Base-by-base conservation (phyloP, 2,113 vertebrate species). In the Protobothrops flavoviridis region DNA sequence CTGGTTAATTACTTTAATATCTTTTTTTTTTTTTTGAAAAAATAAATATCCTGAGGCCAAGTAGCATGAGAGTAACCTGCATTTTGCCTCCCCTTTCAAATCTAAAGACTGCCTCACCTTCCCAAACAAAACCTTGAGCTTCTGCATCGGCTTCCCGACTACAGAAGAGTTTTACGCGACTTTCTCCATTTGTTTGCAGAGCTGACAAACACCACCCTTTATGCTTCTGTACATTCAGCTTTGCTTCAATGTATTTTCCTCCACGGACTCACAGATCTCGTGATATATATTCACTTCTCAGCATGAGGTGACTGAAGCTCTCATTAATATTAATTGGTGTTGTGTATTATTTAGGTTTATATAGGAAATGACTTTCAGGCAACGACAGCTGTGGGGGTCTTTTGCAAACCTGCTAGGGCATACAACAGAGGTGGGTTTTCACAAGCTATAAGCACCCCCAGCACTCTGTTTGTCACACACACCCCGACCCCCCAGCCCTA, bases 271-370 rank as follows among this genome's bases (percentile, higher is more conserved):
- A 24, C 43, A 33, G 85, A 29, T 87, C 85, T 88, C 21, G 26
- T 69, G 61, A 64, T 88, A 53, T 64, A 92, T 92, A 87, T 92
- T 88, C 45, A 33, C 45, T 39, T 92, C 91, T 64, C 91, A 92
- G 91, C 57, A 92, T 92, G 91, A 57, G 91, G 91, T 88, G 57
- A 88, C 52, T 92, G 87, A 92, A 88, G 43, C 91, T 26, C 91
- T 92, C 91, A 88, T 92, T 92, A 92, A 61, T 64, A 74, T 59
- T 92, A 92, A 92, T 91, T 88, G 57, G 85, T 92, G 85, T 57
- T 59, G 90, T 53, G 29, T 87, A 64, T 92, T 92, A 87, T 87
- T 64, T 87, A n/a, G 24, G 85, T 6, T 48, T 48, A 23, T 87
- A 33, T 52, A 92, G 56, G 57, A 50, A 64, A 50, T 64, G 85